A percentile compares a stretch with the other conserved stretches of the same genome.
phyloP scores from a whole-genome alignment of 2,113 vertebrate species.

The Callithrix jacchus region DNA sequence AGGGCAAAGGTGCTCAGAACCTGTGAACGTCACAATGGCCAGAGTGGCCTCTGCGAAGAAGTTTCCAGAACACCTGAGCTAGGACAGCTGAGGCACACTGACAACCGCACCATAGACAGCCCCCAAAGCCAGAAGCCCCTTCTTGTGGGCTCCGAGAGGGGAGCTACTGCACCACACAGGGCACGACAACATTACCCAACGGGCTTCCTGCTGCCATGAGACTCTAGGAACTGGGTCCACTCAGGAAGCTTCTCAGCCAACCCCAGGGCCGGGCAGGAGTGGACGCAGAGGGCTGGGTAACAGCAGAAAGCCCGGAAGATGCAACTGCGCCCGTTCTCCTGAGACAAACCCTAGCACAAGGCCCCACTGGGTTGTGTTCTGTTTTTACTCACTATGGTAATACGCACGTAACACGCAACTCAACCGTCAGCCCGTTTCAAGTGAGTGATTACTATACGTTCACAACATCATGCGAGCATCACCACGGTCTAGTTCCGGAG shows the following conservation, averaged over 20 bases:
- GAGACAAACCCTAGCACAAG: background rate
- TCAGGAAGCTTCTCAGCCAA: background rate
- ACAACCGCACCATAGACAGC: rapidly evolving
- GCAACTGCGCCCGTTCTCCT: background rate
- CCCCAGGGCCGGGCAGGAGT: rapidly evolving
- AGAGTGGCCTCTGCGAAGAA: too few species aligned
- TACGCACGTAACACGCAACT: rapidly evolving
- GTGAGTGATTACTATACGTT: too few species aligned
- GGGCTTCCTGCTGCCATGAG: rapidly evolving
- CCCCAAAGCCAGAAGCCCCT: too few species aligned
- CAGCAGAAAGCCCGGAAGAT: rapidly evolving
- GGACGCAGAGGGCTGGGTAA: rapidly evolving
- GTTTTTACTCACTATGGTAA: rapidly evolving
- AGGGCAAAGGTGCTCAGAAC: rapidly evolving
- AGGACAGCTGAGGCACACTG: background rate
- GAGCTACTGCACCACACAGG: too few species aligned
- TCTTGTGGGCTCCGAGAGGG: background rate
- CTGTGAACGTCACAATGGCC: rapidly evolving
- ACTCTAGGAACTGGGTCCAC: background rate
- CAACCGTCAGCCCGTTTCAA: background rate
- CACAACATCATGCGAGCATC: rapidly evolving
- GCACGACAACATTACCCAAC: rapidly evolving
- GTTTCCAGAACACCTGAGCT: background rate
- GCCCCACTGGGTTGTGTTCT: rapidly evolving
- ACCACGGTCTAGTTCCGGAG: rapidly evolving